These are phyloP conservation scores for Pseudanteris insignis DNA, from an alignment of 2,888 invertebrate genomes.

Conservation along the genomic window DNA sequence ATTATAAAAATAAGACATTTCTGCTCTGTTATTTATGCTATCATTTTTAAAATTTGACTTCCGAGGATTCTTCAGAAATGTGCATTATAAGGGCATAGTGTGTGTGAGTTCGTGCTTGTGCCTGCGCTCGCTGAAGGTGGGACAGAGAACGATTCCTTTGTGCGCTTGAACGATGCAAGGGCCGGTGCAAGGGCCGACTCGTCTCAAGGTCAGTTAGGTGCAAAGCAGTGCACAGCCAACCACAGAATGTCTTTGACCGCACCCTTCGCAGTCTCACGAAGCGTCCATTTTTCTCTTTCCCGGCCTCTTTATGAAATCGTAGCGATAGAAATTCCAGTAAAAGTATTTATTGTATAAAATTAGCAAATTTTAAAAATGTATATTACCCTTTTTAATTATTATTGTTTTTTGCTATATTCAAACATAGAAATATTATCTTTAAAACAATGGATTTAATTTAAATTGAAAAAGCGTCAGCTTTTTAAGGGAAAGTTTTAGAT, in stretches of 20 bases:
- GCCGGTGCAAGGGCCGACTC: conserved; percentile 50
- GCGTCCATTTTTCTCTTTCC: conserved; percentile 7
- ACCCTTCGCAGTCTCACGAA: conserved; percentile 60
- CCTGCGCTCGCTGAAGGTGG: conserved; percentile 27
- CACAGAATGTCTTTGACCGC: conserved; percentile 59
- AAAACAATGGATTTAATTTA: no score
- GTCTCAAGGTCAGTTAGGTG: conserved; percentile 63
- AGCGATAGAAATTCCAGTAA: conserved; percentile 22
- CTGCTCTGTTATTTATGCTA: conserved; percentile 9
- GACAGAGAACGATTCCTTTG: conserved; percentile 53
- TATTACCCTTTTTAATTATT: no score
- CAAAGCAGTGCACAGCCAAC: conserved; percentile 57
- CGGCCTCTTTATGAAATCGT: conserved; percentile 19
- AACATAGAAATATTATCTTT: no score
- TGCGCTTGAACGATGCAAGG: conserved; percentile 51
- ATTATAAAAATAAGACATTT: no score
- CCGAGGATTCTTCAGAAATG: conserved; percentile 28
- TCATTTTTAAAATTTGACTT: no score
- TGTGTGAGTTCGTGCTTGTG: conserved; percentile 18
- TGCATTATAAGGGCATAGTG: conserved; percentile 21
- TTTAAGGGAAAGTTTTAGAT: no score
- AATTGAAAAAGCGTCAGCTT: conserved; percentile 25
- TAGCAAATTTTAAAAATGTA: no score
- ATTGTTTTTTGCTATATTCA: no score
- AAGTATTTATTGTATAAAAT: no score